These are phyloP conservation scores for Nymphicus hollandicus DNA, from an alignment of 2,113 vertebrate species.

Conservation along the genomic window DNA sequence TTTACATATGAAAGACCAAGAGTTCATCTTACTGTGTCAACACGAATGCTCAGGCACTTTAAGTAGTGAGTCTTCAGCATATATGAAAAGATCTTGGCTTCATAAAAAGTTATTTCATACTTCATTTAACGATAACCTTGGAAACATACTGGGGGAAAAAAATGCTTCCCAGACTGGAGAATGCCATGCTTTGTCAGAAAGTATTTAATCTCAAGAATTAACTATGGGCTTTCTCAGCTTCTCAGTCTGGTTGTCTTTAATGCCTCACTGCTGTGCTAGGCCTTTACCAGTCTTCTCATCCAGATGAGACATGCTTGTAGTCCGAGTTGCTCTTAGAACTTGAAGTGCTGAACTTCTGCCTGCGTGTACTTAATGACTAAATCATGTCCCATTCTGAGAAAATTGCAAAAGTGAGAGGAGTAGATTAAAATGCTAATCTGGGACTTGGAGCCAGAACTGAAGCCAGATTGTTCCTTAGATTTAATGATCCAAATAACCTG, in stretches of 20 bases:
- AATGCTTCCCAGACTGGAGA: neutral
- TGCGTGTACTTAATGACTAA: neutral
- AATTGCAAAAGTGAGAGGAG: neutral
- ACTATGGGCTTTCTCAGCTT: neutral
- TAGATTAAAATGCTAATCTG: neutral
- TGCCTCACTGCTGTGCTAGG: neutral
- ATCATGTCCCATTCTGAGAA: neutral
- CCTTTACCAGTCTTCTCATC: neutral
- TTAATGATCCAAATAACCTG: neutral
- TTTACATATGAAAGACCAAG: neutral
- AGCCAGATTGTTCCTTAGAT: neutral
- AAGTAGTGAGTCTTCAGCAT: neutral
- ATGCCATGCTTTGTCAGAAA: neutral
- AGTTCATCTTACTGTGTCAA: neutral
- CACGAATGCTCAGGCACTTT: neutral
- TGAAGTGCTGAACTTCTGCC: neutral
- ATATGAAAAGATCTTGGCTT: neutral
- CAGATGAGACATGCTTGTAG: neutral
- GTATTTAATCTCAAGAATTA: neutral
- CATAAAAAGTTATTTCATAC: neutral
- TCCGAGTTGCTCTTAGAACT: neutral
- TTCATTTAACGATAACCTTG: neutral
- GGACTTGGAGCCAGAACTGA: neutral
- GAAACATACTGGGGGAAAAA: neutral
- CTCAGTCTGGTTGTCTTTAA: neutral